These are phyloP conservation scores for Atta texana DNA, from an alignment of 1,140 invertebrate genomes.

Conservation along the genomic window DNA sequence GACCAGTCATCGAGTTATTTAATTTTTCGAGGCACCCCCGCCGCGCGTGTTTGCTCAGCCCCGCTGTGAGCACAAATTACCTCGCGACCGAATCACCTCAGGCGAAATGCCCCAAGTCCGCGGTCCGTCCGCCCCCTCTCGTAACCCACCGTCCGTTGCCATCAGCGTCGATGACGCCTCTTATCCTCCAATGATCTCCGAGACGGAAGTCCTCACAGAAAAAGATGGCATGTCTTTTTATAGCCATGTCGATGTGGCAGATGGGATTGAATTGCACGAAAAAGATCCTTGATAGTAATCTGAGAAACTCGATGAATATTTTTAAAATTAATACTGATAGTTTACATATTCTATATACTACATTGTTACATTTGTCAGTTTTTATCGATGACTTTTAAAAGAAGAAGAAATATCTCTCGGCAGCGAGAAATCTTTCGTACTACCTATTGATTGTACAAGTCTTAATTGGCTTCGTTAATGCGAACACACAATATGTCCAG, in stretches of 20 bases:
- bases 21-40: constrained; percentile 86
- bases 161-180: constrained; percentile 71
- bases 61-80: constrained; percentile 89
- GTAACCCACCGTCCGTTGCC: constrained; percentile 64
- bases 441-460: constrained; percentile 11
- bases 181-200: constrained; percentile 57
- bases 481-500: constrained; percentile 8
- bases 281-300: neutral
- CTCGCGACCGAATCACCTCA: constrained; percentile 85
- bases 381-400: neutral
- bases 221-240: constrained; percentile 34
- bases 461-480: constrained; percentile 55
- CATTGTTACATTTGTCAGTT: neutral
- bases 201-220: constrained; percentile 56
- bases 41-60: constrained; percentile 88
- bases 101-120: constrained; percentile 70
- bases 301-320: neutral
- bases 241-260: constrained; percentile 47
- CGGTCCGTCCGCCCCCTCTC: constrained; percentile 67
- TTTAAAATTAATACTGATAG: neutral
- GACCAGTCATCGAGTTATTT: constrained; percentile 89
- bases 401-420: neutral
- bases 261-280: constrained; percentile 26
- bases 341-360: neutral
- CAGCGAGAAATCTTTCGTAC: neutral